phyloP scores from a whole-genome alignment of 1,140 invertebrate genomes.

The Magallana ariakensis region DNA sequence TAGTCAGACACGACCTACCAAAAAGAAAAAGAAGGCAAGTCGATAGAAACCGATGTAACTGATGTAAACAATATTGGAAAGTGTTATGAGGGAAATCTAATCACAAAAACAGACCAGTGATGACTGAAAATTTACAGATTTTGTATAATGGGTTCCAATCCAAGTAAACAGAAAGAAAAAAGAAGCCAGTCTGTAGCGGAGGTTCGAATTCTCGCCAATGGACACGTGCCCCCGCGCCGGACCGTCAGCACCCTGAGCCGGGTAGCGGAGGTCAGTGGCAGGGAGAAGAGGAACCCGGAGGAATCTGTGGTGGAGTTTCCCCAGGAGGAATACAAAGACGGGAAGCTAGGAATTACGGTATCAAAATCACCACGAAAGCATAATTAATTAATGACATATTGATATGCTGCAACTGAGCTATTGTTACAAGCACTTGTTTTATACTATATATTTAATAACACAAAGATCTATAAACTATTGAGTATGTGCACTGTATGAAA shows the following conservation, averaged over 20 bases:
- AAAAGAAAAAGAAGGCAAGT: neutral
- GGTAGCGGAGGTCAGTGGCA: conserved; percentile 16
- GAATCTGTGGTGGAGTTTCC: conserved; percentile 42
- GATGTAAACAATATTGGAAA: conserved; percentile 6
- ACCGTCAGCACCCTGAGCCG: conserved; percentile 42
- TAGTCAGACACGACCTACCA: neutral
- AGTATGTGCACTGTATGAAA: too few relatives aligned
- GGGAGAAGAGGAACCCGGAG: conserved; percentile 41
- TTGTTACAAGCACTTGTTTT: too few relatives aligned
- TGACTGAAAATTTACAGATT: conserved; percentile 2
- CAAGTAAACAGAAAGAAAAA: conserved; percentile 50
- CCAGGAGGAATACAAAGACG: conserved; percentile 59
- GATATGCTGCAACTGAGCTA: too few relatives aligned
- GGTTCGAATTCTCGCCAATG: conserved; percentile 29
- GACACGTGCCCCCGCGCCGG: conserved; percentile 45
- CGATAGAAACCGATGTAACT: conserved; percentile 25
- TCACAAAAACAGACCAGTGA: neutral
- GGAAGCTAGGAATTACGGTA: conserved; percentile 59
- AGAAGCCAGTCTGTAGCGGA: conserved; percentile 44
- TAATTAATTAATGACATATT: neutral
- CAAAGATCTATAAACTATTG: too few relatives aligned
- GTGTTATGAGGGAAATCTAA: neutral
- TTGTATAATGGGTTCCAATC: conserved; percentile 51
- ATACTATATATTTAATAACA: too few relatives aligned
- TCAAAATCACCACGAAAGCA: neutral